Evolutionary conservation across 2,888 invertebrate species (phyloP), one percentile per base, ranked within the genome.

Genomic region (Tillus elongatus): DNA sequence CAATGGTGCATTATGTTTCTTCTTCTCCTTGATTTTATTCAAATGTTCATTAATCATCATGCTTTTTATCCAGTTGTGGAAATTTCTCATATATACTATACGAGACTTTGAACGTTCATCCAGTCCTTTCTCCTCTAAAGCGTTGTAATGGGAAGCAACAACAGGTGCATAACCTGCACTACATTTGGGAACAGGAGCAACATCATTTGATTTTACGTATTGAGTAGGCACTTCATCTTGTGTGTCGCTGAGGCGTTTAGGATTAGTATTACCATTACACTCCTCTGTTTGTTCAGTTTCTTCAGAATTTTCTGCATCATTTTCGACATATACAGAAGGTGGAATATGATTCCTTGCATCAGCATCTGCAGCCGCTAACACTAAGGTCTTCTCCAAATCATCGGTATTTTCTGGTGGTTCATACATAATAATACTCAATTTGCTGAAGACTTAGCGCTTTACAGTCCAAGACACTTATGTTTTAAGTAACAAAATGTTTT

Each of bases 21-120:
- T 79, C 2, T 57, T 66, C 46, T 74, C 72, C 54, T 74, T 79
- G 30, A 79, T 72, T 62, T 76, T 79, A 44, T 69, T 76, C 53
- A 77, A 68, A 64, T 82, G 82, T 67, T 85, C 78, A 74, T 87
- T 81, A 52, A 99, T 96, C 1, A 95, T 71, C 71, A 91, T 87
- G 64, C 90, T 89, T 69, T 98, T 99, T 9, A 95, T 81, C 97
- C 97, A 99, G 64, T 99, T 98, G 64, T 99, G 98, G 60, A 97
- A 95, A 67, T 96, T 98, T 48, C 98, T 74, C 70, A 98, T 74
- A 60, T 86, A 82, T 54, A 89, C 84, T 51, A 99, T 98, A 14
- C 90, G 79, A 14, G 95, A 95, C 54, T 88, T 81, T 47, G 79
- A 79, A 32, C 98, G 73, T 50, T 82, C 82, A 32, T 72, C 75